Base-by-base conservation (phyloP, 2,113 vertebrate genomes). In the Motacilla tschutschensis region DNA sequence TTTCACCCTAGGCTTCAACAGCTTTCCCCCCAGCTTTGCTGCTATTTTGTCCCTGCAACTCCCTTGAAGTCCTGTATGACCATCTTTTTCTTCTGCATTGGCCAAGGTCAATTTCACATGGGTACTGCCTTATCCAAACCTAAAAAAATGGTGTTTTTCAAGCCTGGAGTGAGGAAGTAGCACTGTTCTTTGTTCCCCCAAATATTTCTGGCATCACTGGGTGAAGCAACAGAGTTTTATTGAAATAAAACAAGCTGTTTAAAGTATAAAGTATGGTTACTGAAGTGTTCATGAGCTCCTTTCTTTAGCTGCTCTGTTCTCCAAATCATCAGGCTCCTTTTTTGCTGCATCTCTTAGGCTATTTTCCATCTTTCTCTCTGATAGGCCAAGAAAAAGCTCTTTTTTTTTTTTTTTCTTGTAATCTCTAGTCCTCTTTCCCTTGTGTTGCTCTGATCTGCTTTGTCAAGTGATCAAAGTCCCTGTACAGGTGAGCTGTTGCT, bases 401-500 rank as follows among this genome's bases (percentile, higher is more conserved):
- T 84, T 86, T 77, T 86, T 81, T 74, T 74, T 83, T 85, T 76
- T 87, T 83, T 36, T 3, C 53, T 79, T 87, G 53, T 78, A 81
- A 57, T 91, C 55, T 76, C 85, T 51, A 83, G 69, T 89, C 20
- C 59, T 92, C 79, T 89, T 83, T 88, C 40, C 43, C 71, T 84
- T 81, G 51, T 79, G 29, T 84, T 90, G 66, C 82, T 95, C 87
- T 95, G 91, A 94, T 95, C 59, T 94, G 87, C 87, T 95, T 92
- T 95, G 87, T 95, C 87, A 93, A 95, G 94, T 93, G 92, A 94
- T 95, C 92, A 94, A 93, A 94, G 89, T 87, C 76, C 72, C 76
- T 74, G 64, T 66, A 63, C 76, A 90, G 94, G 94, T 95, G 87
- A 92, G 79, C 94, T 93, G 94, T 95, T 94, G 91, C 94, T 95